phyloP scores from a whole-genome alignment of 2,113 vertebrate genomes.

The Pholis gunnellus region DNA sequence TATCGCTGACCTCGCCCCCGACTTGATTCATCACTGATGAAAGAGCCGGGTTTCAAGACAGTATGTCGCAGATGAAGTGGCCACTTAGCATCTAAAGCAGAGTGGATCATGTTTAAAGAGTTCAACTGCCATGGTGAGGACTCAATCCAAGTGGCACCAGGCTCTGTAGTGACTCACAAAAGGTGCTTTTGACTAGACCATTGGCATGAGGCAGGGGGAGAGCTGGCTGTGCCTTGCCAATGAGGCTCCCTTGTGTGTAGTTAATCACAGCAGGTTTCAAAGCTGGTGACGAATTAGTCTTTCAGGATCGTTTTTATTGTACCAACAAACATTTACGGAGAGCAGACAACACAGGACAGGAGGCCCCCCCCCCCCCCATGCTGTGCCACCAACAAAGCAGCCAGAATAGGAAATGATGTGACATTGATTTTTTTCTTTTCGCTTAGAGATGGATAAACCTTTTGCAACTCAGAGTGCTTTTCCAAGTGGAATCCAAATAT shows the following conservation, averaged over 20 bases:
- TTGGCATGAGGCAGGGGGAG: constrained; percentile 43
- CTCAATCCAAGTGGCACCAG: constrained; percentile 27
- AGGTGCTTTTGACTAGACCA: constrained; percentile 70
- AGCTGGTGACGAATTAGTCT: constrained; percentile 39
- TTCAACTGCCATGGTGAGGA: constrained; percentile 33
- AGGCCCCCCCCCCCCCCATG: not conserved
- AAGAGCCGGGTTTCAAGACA: constrained; percentile 14
- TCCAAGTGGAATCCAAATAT: not conserved
- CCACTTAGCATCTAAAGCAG: not conserved
- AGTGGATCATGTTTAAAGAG: constrained; percentile 27
- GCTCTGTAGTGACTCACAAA: constrained; percentile 49
- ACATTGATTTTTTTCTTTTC: not conserved
- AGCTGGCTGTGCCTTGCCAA: constrained; percentile 54
- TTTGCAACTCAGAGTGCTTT: not conserved
- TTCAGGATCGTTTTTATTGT: constrained; percentile 32
- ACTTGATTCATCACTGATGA: constrained; percentile 19
- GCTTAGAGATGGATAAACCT: not conserved
- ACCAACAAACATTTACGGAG: constrained; percentile 30
- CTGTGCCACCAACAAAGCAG: constrained; percentile 12
- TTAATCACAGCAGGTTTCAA: constrained; percentile 60
- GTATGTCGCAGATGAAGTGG: not conserved
- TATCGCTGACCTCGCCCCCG: constrained; percentile 11
- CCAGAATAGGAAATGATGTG: constrained; percentile 20
- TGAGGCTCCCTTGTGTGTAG: constrained; percentile 53
- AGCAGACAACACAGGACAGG: constrained; percentile 21